These are phyloP conservation scores for Psophia crepitans DNA, from an alignment of 2,113 vertebrate species.

Conservation along the genomic window DNA sequence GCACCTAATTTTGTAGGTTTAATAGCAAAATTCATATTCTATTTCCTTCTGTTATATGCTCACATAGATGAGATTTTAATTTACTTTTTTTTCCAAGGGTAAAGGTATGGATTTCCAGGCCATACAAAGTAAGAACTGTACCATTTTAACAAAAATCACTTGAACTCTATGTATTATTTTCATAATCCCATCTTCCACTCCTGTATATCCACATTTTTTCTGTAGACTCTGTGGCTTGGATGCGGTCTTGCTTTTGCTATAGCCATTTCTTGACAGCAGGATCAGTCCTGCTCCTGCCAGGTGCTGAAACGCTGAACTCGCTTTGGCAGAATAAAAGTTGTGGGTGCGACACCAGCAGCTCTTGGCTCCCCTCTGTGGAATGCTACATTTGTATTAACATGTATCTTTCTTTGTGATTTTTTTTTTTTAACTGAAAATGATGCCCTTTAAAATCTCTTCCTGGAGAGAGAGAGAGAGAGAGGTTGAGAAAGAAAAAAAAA, in stretches of 20 bases:
- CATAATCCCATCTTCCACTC: neutral
- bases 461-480: slow-evolving; percentile 38
- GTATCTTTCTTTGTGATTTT: slow-evolving; percentile 71
- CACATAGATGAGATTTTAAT: neutral
- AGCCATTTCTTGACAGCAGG: neutral
- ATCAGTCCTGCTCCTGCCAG: slow-evolving; percentile 31
- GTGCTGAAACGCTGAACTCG: neutral
- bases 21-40: neutral
- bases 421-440: slow-evolving; percentile 65
- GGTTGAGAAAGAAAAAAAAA: neutral
- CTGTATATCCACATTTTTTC: neutral
- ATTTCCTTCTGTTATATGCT: neutral
- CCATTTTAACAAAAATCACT: neutral
- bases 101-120: neutral
- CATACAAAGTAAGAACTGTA: neutral
- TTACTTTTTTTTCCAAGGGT: neutral
- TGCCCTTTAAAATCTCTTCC: slow-evolving; percentile 71
- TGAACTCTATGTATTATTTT: neutral
- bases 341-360: slow-evolving; percentile 24
- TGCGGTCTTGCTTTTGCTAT: neutral
- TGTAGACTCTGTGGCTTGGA: neutral
- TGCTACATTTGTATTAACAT: slow-evolving; percentile 75
- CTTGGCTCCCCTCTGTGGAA: slow-evolving; percentile 65
- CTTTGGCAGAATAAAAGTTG: neutral
- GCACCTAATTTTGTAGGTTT: neutral